These are phyloP conservation scores for Cirrhinus mrigala DNA, from an alignment of 2,797 vertebrate species.

Conservation along the genomic window DNA sequence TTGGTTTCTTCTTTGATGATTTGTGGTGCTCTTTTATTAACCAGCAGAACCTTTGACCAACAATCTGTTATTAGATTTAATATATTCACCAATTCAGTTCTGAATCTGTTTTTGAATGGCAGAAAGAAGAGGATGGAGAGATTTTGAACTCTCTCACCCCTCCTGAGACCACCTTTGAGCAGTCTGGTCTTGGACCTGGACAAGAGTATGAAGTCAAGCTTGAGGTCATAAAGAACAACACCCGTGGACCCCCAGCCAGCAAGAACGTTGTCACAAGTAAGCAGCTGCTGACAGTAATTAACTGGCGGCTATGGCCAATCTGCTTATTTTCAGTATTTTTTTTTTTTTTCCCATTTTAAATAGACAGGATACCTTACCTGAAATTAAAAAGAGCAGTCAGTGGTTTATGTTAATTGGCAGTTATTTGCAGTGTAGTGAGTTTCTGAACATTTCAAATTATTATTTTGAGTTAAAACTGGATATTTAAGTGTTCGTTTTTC, in stretches of 20 bases:
- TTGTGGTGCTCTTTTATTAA: constrained; percentile 30
- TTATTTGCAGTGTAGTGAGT: not conserved
- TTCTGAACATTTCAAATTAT: not conserved
- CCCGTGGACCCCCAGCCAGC: constrained; percentile 88
- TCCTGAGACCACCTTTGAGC: constrained; percentile 92
- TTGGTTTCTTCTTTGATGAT: constrained; percentile 42
- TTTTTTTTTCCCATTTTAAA: not conserved
- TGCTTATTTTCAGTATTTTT: not conserved
- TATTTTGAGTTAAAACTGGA: not conserved
- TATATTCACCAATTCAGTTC: constrained; percentile 8
- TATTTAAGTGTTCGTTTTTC: not conserved
- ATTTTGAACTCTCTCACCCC: constrained; percentile 89
- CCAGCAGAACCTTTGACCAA: constrained; percentile 1
- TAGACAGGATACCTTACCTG: not conserved
- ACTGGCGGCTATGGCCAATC: not conserved
- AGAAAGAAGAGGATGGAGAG: constrained; percentile 96
- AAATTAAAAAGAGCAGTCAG: not conserved
- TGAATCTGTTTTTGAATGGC: constrained; percentile 54
- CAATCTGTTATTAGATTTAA: constrained; percentile 10
- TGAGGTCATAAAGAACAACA: constrained; percentile 94
- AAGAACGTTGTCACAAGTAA: constrained; percentile 92
- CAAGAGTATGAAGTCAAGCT: constrained; percentile 97
- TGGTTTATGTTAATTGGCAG: not conserved
- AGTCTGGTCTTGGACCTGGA: constrained; percentile 93
- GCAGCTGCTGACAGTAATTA: constrained; percentile 60